Evolutionary conservation across 2,113 vertebrate species (phyloP), one percentile per base, ranked within the genome.

Genomic region (Nematolebias whitei): DNA sequence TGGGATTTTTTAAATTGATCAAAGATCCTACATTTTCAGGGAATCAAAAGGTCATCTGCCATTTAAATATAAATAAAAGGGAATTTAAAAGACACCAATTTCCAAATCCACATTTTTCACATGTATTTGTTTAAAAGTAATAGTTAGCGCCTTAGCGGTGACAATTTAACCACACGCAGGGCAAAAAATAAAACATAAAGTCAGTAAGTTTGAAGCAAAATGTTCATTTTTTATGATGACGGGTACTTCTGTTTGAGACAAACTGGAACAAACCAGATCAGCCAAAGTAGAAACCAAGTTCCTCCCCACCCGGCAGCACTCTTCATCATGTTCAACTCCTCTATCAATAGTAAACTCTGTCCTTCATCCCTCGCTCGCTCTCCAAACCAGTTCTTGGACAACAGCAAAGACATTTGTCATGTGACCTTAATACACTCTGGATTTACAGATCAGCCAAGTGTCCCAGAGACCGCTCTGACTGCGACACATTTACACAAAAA

Each of bases 261-360:
- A 9, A 35, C 43, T 39, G 51, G 45, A 55, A 69, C 55, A 59
- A 68, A 69, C 73, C 63, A 64, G 80, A 76, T 55, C 13, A 29
- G 8, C 68, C 44, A 32, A 23, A 15, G 47, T 48, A 61, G 68
- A 54, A 74, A 70, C 62, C 61, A 63, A 63, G 58, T 49, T 85
- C 84, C 85, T 86, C 78, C 61, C 54, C 56, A 60, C 79, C 74
- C 76, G 63, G 69, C 58, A 50, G 5, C 76, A 51, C 26, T 68
- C 51, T 55, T 79, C 51, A 86, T 87, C 79, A 78, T 41, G 71
- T 74, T 70, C 43, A 76, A 82, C 80, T 84, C 65, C 63, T 77
- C 77, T 49, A 80, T 86, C 74, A 74, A 39, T 71, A 47, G 68
- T 71, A 60, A 78, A 81, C 58, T 74, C 77, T 70, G 74, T 18